Base-by-base conservation (phyloP, 1,140 invertebrate species). In the Myzus persicae region DNA sequence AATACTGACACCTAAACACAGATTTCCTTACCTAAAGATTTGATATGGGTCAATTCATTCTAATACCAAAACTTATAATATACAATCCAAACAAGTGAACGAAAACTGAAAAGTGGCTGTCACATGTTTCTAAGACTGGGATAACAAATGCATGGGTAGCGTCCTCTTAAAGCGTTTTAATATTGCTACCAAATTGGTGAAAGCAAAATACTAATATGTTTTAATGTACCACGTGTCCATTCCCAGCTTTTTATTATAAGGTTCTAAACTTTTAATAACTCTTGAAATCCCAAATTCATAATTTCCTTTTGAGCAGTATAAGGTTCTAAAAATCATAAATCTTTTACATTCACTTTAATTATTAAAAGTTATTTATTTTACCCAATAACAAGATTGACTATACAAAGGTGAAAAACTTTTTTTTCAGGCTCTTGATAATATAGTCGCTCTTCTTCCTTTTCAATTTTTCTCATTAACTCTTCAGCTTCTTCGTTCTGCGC, bases 401-500 rank as follows among this genome's bases (percentile, higher is more conserved):
- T 99, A 95, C 99, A 99, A 48, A 99, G 96, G 95, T 99, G 99
- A 95, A 98, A 99, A 93, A 98, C 97, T 95, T 99, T 99, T 95
- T 98, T 98, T 76, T 99, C 98, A 31, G 98, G 98, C 94, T 99
- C 98, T 95, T 99, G 98, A 95, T 98, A 98, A 54, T 98, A 97
- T 94, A 99, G 95, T 91, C 98, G 97, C 95, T 99, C 99, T 95
- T 99, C 99, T 95, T 99, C 99, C 94, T 99, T 99, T 95, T 99
- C 99, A 94, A 99, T 99, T 96, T 99, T 99, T 91, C 99, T 96
- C 98, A 99, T 99, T 90, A 99, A 96, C 95, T 99, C 99, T 96
- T 99, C 99, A 48, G 99, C 99, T 96, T 99, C 99, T 95, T 99
- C 98, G 95, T 99, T 99, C 95, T 99, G 98, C 90, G 98, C 98